phyloP scores from a whole-genome alignment of 2,797 vertebrate species.

The Masticophis lateralis region DNA sequence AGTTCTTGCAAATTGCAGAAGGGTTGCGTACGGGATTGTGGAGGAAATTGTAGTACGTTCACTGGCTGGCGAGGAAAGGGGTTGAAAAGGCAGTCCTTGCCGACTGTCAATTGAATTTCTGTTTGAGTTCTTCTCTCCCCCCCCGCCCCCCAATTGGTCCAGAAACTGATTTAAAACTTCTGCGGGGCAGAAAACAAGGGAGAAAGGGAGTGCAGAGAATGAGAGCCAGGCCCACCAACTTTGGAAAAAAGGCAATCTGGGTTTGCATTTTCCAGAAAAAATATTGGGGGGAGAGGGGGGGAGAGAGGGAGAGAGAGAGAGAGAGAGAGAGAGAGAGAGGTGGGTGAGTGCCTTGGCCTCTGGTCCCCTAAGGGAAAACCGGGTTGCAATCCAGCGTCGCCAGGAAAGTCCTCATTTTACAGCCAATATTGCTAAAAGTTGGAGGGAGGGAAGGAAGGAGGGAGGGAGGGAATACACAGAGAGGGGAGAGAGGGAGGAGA shows the following conservation, averaged over 20 bases:
- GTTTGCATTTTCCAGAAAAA: not conserved
- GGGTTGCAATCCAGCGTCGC: not conserved
- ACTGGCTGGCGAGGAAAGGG: not conserved
- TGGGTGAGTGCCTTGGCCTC: fast-evolving
- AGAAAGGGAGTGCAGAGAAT: not conserved
- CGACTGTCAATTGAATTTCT: not conserved
- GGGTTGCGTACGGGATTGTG: too few species aligned
- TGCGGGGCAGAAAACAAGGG: too few species aligned
- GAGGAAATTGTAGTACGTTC: not conserved
- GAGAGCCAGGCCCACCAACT: not conserved
- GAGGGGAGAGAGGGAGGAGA: not conserved
- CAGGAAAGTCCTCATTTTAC: conserved; percentile 5
- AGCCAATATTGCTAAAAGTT: conserved; percentile 28
- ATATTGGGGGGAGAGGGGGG: not conserved
- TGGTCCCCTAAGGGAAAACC: not conserved
- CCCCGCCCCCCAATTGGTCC: not conserved
- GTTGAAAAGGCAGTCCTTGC: conserved; percentile 2
- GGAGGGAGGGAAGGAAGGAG: not conserved
- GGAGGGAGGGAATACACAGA: not conserved
- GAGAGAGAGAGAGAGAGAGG: too few species aligned
- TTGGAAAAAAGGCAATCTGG: not conserved
- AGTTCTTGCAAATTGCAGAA: not conserved
- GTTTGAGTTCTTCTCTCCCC: not conserved
- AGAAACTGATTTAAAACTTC: not conserved
- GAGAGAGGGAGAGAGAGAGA: not conserved